Evolutionary conservation across 2,888 invertebrate genomes (phyloP), one percentile per base, ranked within the genome.

Genomic region (Torymus aiolomorphi): DNA sequence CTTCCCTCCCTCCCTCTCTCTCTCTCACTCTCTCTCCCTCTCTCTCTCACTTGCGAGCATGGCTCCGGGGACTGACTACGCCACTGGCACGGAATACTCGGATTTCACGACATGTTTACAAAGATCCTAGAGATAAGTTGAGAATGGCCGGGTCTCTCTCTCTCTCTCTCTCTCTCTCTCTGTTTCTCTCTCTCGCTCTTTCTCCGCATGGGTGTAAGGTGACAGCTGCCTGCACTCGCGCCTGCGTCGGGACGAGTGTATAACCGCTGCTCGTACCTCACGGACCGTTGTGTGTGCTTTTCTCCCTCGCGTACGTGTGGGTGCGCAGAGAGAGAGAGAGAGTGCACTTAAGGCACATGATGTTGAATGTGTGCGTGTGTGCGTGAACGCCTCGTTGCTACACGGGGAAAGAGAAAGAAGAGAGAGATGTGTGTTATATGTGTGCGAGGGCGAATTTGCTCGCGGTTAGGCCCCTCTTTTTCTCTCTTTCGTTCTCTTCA

Each of bases 31-130:
- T 57, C 59, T 59, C 8, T 59, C 31, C 42, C 49, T 63, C 42
- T 66, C 66, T 20, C 54, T 67, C 24, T 31, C 31, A 3, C 31
- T 16, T 42, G 61, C 65, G 56, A 18, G 59, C 61, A 66, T 49
- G 66, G 71, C 66, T 67, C 51, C 73, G 78, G 74, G 65, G 74
- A 70, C 79, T 75, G 74, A 78, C 89, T 89, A 90, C 90, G 90
- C 89, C 89, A 89, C 87, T 90, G 89, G 89, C 86, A 84, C 85
- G 86, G 88, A 78, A 89, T 89, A 90, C 90, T 90, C 90, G 88
- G 88, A 90, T 90, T 90, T 90, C 90, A 90, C 90, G 90, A 89
- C 90, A 89, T 90, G 90, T 90, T 90, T 90, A 90, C 90, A 90
- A 90, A 89, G 90, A 90, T 90, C 89, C 89, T 89, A 89, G 89